Conservation (phyloP, 2,888 invertebrate genomes). For the Eubasilissa splendida region DNA sequence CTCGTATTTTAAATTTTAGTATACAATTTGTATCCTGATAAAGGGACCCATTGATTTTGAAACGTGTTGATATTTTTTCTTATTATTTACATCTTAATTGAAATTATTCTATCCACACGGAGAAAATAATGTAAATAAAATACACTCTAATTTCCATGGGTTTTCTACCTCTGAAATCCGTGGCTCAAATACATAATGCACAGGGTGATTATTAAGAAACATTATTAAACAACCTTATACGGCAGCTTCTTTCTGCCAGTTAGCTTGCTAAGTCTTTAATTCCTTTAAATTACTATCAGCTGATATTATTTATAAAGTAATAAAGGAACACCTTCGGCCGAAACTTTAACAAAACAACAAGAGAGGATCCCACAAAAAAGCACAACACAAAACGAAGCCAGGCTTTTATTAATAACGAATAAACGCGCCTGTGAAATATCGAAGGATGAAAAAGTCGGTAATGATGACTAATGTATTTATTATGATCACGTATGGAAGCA, state of each 20-base stretch:
- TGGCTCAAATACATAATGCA: constrained; percentile 17
- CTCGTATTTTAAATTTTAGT: too few relatives aligned
- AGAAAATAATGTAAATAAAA: not conserved
- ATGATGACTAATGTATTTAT: constrained; percentile 59
- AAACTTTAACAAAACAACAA: constrained; percentile 45
- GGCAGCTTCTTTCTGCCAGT: constrained; percentile 40
- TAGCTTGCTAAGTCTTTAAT: constrained; percentile 46
- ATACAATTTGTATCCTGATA: too few relatives aligned
- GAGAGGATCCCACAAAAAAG: constrained; percentile 48
- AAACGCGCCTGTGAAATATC: constrained; percentile 58
- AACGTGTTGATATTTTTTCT: too few relatives aligned
- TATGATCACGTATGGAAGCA: constrained; percentile 57
- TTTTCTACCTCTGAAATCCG: not conserved
- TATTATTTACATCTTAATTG: too few relatives aligned
- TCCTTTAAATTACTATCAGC: constrained; percentile 50
- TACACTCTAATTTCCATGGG: not conserved
- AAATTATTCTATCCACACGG: too few relatives aligned
- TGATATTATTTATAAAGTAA: constrained; percentile 53
- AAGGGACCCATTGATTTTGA: too few relatives aligned
- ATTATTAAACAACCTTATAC: constrained; percentile 49
- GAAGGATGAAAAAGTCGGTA: constrained; percentile 58
- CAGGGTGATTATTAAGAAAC: constrained; percentile 53
- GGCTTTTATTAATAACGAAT: constrained; percentile 58
- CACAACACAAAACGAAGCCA: constrained; percentile 40
- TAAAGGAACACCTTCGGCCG: constrained; percentile 52